These are phyloP conservation scores for Drosophila mayri DNA, from an alignment of 1,140 invertebrate species.

Conservation along the genomic window DNA sequence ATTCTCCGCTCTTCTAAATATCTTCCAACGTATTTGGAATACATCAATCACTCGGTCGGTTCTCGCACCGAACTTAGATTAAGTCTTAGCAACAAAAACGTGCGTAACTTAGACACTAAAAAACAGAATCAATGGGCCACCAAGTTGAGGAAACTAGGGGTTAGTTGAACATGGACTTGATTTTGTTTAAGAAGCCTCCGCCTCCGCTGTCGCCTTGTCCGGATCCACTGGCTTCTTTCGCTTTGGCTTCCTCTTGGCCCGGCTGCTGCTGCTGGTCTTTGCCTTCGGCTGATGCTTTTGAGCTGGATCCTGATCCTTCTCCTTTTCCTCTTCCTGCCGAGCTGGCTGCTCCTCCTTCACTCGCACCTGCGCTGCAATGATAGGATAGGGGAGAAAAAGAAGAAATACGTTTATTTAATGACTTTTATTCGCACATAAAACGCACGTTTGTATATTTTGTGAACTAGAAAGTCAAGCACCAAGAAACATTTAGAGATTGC, in stretches of 20 bases:
- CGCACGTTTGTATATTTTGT: constrained; percentile 17
- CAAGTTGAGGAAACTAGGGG: constrained; percentile 7
- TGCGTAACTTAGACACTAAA: constrained; percentile 51
- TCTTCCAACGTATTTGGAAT: constrained; percentile 34
- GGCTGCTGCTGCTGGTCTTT: constrained; percentile 9
- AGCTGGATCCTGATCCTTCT: constrained; percentile 7
- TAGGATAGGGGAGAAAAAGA: constrained; percentile 1
- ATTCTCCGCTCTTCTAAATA: neutral
- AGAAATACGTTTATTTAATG: constrained; percentile 25
- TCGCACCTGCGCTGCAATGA: constrained; percentile 72
- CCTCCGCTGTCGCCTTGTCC: constrained; percentile 40
- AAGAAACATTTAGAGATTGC: constrained; percentile 38
- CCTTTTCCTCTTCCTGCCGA: neutral
- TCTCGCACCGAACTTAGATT: constrained; percentile 34
- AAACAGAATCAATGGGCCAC: constrained; percentile 46
- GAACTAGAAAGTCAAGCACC: constrained; percentile 41
- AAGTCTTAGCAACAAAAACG: constrained; percentile 47
- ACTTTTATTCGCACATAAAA: constrained; percentile 18
- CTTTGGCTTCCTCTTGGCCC: constrained; percentile 19
- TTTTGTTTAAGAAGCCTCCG: constrained; percentile 70
- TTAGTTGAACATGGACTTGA: constrained; percentile 78
- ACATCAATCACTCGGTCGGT: constrained; percentile 13
- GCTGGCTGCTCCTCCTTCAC: constrained; percentile 31
- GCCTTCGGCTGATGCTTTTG: constrained; percentile 23
- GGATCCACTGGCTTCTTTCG: constrained; percentile 19